Base-by-base conservation (phyloP, 2,888 invertebrate species). In the Diadegma fenestrale region DNA sequence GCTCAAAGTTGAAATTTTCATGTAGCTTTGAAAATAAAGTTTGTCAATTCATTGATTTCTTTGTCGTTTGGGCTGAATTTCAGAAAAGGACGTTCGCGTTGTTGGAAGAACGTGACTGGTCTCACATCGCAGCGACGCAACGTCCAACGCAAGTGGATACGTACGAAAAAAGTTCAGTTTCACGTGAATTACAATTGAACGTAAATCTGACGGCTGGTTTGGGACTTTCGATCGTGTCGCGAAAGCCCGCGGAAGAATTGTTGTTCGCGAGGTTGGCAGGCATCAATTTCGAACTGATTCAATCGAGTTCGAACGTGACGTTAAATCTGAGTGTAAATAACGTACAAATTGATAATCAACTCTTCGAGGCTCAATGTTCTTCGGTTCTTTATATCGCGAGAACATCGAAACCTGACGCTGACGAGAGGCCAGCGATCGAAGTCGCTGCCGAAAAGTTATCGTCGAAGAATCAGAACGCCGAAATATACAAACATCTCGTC, bases 401-500 rank as follows among this genome's bases (percentile, higher is more conserved):
- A 85, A 92, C 95, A 26, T 95, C 94, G 48, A 93, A 94, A 17
- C 93, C 93, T 66, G 95, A 95, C 78, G 94, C 94, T 79, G 94
- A 94, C 85, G 93, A 93, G n/a, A 94, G 96, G 88, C 97, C 98
- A 45, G 98, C 98, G 10, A 95, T 99, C 88, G 96, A 97, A 90
- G 95, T 99, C 73, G 96, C 97, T 22, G 95, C 97, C 2, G 97
- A 98, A 94, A 95, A 97, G 91, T 95, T 97, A 87, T 96, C 97
- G 41, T 96, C 92, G 85, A 94, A 92, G 91, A 93, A 93, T 86
- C 92, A 96, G 94, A 97, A 98, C 94, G 98, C 98, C 2, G 96
- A 97, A 88, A 98, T 98, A 92, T 98, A 98, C 94, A 97, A 97
- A 94, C 97, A 98, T 93, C 94, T 99, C 82, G 96, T 97, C 26